Evolutionary conservation across 2,888 invertebrate species (phyloP).

Genomic region (Leptarthrus brevirostris): DNA sequence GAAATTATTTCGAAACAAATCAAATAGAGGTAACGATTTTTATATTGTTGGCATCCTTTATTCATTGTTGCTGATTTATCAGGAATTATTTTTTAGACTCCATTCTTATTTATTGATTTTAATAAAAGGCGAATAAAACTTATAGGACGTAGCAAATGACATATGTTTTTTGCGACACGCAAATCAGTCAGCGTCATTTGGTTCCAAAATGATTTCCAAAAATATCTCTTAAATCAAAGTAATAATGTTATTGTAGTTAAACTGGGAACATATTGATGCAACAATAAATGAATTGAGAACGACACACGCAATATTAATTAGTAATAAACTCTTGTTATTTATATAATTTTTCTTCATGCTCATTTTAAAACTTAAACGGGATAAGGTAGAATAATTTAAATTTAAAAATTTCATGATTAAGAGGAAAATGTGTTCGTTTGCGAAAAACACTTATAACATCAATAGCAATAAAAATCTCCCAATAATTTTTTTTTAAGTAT

Average conservation of each 20-base stretch:
- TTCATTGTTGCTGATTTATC: no score
- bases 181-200: constrained; percentile 46
- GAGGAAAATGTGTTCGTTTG: constrained; percentile 23
- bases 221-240: no score
- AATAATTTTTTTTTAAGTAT: constrained; percentile 25
- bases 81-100: no score
- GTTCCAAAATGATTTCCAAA: neutral
- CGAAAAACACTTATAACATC: constrained; percentile 47
- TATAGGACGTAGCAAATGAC: constrained; percentile 27
- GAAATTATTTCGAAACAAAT: no score
- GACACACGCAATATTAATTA: neutral
- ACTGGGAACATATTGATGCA: no score
- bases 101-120: no score
- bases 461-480: constrained; percentile 44
- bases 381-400: neutral
- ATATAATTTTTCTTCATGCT: neutral
- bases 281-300: neutral
- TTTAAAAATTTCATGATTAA: constrained; percentile 14
- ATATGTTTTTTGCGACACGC: constrained; percentile 25
- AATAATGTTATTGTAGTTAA: no score
- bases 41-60: no score
- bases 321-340: no score
- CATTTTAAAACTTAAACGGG: constrained; percentile 13
- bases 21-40: no score
- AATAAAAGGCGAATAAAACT: no score